Evolutionary conservation across 2,113 vertebrate species (phyloP).

Genomic region (Charadrius vociferus): DNA sequence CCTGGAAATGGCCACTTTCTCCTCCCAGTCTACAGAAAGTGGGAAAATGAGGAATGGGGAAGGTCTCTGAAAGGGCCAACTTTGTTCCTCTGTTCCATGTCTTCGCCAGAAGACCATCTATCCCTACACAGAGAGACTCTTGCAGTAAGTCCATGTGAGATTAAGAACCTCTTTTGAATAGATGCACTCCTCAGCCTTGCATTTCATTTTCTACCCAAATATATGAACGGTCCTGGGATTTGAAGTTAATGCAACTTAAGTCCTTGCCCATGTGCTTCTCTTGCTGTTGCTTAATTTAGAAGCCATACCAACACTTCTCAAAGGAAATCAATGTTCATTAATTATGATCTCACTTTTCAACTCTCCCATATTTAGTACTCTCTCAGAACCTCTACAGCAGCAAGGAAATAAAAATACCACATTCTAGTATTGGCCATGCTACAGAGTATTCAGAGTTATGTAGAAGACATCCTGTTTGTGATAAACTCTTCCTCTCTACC

Average conservation of each 20-base stretch:
- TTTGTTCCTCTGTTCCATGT: background rate
- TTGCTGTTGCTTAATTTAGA: slow-evolving; percentile 33
- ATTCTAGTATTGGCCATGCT: background rate
- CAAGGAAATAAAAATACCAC: background rate
- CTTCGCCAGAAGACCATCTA: background rate
- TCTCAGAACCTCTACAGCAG: background rate
- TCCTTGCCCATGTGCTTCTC: background rate
- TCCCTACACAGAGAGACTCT: background rate
- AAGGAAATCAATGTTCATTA: slow-evolving; percentile 52
- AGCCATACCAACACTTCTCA: slow-evolving; percentile 15
- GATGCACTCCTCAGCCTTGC: background rate
- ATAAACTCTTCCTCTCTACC: background rate
- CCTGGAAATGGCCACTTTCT: background rate
- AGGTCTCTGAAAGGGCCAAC: background rate
- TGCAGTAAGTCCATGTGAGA: background rate
- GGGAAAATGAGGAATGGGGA: background rate
- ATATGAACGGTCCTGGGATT: background rate
- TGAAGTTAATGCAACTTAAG: slow-evolving; percentile 26
- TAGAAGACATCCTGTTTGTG: background rate
- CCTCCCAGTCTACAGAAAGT: background rate
- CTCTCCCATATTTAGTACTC: background rate
- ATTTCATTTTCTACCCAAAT: background rate
- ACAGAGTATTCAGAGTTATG: background rate
- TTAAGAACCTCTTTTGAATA: background rate
- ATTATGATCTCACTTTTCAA: slow-evolving; percentile 38